Evolutionary conservation across 2,797 vertebrate genomes (phyloP).

Genomic region (Delichon dasypus): DNA sequence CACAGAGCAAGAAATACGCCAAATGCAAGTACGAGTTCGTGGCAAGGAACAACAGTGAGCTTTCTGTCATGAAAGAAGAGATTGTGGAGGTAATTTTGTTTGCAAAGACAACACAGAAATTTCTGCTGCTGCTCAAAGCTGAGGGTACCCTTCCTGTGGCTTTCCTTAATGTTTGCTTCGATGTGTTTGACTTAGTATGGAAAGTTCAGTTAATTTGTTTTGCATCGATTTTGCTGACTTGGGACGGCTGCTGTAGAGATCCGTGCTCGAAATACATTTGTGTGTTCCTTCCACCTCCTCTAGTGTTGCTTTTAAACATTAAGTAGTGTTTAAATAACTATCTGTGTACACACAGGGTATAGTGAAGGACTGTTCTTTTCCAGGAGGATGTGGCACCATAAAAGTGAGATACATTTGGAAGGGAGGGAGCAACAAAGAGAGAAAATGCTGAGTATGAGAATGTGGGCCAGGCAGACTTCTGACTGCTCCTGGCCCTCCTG

Average conservation of each 20-base stretch:
- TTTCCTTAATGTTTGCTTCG: not conserved
- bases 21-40: slow-evolving; percentile 94
- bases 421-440: not conserved
- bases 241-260: not conserved
- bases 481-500: not conserved
- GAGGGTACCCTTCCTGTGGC: not conserved
- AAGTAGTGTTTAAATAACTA: not conserved
- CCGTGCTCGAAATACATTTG: not conserved
- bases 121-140: not conserved
- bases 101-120: not conserved
- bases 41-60: slow-evolving; percentile 92
- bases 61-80: slow-evolving; percentile 91
- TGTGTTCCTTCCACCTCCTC: not conserved
- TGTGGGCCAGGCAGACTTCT: not conserved
- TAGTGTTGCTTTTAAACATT: not conserved
- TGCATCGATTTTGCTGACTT: not conserved
- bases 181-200: not conserved
- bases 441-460: not conserved
- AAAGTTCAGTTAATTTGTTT: not conserved
- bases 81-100: slow-evolving; percentile 87
- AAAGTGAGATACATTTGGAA: not conserved
- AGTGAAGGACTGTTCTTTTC: not conserved
- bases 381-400: not conserved
- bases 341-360: rapidly evolving
- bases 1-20: slow-evolving; percentile 83